Evolutionary conservation across 1,140 invertebrate species (phyloP).

Genomic region (Procambarus virginalis): DNA sequence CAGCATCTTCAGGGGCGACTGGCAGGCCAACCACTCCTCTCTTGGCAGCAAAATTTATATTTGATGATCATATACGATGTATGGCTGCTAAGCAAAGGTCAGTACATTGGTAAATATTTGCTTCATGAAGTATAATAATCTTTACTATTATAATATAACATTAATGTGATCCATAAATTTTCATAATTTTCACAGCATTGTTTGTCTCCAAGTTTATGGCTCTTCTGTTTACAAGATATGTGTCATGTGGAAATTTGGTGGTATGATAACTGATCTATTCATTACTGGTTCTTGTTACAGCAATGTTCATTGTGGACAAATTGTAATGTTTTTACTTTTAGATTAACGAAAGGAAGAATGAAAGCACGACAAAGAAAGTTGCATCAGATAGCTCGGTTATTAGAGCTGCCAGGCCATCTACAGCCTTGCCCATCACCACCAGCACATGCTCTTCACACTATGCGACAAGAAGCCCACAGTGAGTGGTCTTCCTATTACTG

Average conservation of each 20-base stretch:
- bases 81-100: slow-evolving; percentile 95
- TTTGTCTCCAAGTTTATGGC: too few relatives aligned
- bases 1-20: slow-evolving; percentile 81
- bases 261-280: too few relatives aligned
- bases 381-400: slow-evolving; percentile 91
- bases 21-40: slow-evolving; percentile 81
- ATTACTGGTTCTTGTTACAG: too few relatives aligned
- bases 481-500: not conserved
- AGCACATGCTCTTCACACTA: slow-evolving; percentile 73
- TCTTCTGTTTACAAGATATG: too few relatives aligned
- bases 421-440: slow-evolving; percentile 78
- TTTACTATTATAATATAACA: too few relatives aligned
- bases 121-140: too few relatives aligned
- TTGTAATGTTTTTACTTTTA: not conserved
- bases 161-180: too few relatives aligned
- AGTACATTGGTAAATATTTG: not conserved
- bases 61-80: slow-evolving; percentile 98
- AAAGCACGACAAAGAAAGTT: slow-evolving; percentile 97
- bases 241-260: too few relatives aligned
- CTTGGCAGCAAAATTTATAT: slow-evolving; percentile 94
- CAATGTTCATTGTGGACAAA: not conserved
- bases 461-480: slow-evolving; percentile 70
- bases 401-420: slow-evolving; percentile 85
- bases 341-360: slow-evolving; percentile 88
- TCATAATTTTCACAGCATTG: too few relatives aligned